Evolutionary conservation across 2,888 invertebrate genomes (phyloP), one percentile per base, ranked within the genome.

Genomic region (Protophormia terraenovae): DNA sequence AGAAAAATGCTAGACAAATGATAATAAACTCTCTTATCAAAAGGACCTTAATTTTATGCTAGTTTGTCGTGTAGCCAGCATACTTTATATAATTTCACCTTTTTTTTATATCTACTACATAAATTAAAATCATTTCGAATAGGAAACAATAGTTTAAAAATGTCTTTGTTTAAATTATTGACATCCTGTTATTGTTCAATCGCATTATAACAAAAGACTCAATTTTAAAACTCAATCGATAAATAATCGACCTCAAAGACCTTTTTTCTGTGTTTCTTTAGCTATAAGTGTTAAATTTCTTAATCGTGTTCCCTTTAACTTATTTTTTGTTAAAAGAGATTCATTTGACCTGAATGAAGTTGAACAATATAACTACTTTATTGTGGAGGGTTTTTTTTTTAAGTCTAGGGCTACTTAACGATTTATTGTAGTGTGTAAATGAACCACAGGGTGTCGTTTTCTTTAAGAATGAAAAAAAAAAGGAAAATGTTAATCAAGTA

Each of bases 81-180:
- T 38, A 0, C 8, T 27, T 27, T 16, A 64, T 27, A 38, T 10
- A 24, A 19, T 16, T 38, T 12, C 16, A 5, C 2, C 27, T 41
- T 55, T n/a, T n/a, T n/a, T n/a, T n/a, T n/a, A 55, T 22, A 60
- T 38, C 22, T 32, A 24, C 3, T 2, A 53, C 27, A 78, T 71
- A 79, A 71, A 79, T 71, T 62, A 53, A 50, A 62, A 50, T 29
- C 32, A 41, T 29, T 24, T n/a, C 2, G 22, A 45, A 41, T 16
- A 79, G 73, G 67, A 77, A 77, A 81, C 60, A 80, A 79, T 75
- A 47, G 60, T 69, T 84, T 84, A 55, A 72, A 79, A 77, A 77
- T 62, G 80, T 77, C 66, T 76, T 69, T 77, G 72, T 77, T 84
- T 67, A 77, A 84, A 77, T 77, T 81, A 84, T 77, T 55, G 77